These are phyloP conservation scores for Dasyprocta punctata DNA, from an alignment of 2,113 vertebrate genomes.

Conservation along the genomic window DNA sequence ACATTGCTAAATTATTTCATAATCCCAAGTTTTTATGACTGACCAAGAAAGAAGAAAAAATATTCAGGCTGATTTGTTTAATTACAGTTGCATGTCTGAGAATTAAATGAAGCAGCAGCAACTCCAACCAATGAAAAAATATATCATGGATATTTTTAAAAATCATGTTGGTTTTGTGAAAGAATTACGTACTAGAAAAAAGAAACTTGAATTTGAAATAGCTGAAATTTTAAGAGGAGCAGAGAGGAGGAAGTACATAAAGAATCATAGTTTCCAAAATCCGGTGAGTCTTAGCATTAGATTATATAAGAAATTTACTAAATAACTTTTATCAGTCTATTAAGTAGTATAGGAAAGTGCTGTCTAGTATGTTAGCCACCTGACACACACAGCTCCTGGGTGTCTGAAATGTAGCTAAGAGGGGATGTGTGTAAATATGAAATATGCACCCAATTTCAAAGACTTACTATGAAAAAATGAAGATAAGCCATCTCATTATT, in stretches of 20 bases:
- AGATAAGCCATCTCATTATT: neutral
- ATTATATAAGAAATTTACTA: constrained; percentile 8
- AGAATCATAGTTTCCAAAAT: constrained; percentile 46
- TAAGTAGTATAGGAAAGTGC: neutral
- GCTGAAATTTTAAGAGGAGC: constrained; percentile 21
- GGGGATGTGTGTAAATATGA: neutral
- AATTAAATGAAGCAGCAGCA: constrained; percentile 25
- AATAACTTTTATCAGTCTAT: neutral
- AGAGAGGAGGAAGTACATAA: neutral
- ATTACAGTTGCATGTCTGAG: constrained; percentile 61
- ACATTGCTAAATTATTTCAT: constrained; percentile 53
- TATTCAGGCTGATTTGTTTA: constrained; percentile 26
- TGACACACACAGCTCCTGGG: neutral
- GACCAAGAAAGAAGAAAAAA: constrained; percentile 46
- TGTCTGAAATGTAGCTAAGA: neutral
- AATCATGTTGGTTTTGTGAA: neutral
- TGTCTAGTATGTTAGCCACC: neutral
- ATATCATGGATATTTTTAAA: constrained; percentile 34
- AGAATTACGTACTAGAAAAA: neutral
- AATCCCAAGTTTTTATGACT: constrained; percentile 51
- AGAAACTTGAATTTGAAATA: constrained; percentile 36
- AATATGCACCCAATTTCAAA: neutral
- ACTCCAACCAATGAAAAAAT: neutral
- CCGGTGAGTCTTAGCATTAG: constrained; percentile 7
- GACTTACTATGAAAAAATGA: neutral